Base-by-base conservation (phyloP, 2,797 vertebrate genomes). In the Acanthiza pusilla region DNA sequence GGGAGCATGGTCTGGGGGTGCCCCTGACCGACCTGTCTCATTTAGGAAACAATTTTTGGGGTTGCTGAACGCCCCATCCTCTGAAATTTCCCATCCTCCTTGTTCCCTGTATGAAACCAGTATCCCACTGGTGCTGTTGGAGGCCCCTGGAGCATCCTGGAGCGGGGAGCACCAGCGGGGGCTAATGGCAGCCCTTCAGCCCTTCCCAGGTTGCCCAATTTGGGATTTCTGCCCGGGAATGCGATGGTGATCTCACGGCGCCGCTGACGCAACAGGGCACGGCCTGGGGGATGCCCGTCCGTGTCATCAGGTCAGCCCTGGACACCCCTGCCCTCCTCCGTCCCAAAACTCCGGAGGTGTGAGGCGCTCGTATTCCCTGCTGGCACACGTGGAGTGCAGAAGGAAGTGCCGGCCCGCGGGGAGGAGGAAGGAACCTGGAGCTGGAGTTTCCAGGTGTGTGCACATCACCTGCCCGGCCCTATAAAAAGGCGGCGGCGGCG, bases 391-490 rank as follows among this genome's bases (percentile, higher is more conserved):
- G 19, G 61, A 19, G 78, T 1, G 21, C 6, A 96, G 93, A 76
- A 91, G 95, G 93, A 88, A 95, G 91, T 91, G 63, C 11, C 65
- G 81, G 83, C 91, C 84, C 58, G 67, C 74, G 61, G 92, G 91
- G 92, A 90, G 95, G 95, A 96, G 94, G 95, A 94, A 91, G 91
- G 61, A 62, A 65, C 40, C 63, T 40, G 34, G 62, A 53, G 87
- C 80, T 83, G 97, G 96, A 96, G 94, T 96, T 97, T 97, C 96
- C 96, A 97, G 95, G 95, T 94, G 95, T 96, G 96, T 94, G 91
- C 75, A 94, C 94, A 95, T 95, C 95, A 91, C 91, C 92, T 86
- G 67, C 75, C 78, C 4, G 87, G 53, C 75, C 32, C 89, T 94
- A 95, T 96, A 96, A 95, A 97, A 95, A 81, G 81, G 89, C 42